phyloP scores from a whole-genome alignment of 2,888 invertebrate species.

The Linnaemya vulpina region DNA sequence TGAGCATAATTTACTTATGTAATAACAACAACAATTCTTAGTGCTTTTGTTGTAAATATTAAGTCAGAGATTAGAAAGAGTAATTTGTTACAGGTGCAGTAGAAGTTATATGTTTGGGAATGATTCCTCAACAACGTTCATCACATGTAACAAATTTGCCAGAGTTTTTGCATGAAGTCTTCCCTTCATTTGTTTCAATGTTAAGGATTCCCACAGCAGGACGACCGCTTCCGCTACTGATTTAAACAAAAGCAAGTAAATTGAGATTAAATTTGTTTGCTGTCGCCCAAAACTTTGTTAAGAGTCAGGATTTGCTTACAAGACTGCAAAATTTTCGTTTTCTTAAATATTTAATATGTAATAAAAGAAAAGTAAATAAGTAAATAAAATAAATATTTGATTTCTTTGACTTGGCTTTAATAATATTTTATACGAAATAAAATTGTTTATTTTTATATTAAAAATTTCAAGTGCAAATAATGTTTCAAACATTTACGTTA shows the following conservation, averaged over 20 bases:
- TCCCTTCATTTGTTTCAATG: too few species aligned
- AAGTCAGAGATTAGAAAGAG: too few species aligned
- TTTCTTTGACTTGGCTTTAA: slow-evolving; percentile 43
- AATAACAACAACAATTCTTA: too few species aligned
- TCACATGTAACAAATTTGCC: too few species aligned
- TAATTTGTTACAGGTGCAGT: too few species aligned
- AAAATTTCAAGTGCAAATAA: slow-evolving; percentile 72
- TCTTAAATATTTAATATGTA: background rate
- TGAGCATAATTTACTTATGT: too few species aligned
- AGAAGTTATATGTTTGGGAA: too few species aligned
- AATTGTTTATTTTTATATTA: slow-evolving; percentile 70
- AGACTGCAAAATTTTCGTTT: slow-evolving; percentile 16
- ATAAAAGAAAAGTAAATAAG: background rate
- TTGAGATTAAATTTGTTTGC: background rate
- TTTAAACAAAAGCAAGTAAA: background rate
- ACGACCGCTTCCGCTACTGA: background rate
- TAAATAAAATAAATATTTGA: background rate
- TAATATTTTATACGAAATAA: slow-evolving; percentile 50
- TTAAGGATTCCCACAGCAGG: too few species aligned
- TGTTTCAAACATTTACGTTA: slow-evolving; percentile 72
- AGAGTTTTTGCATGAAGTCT: too few species aligned
- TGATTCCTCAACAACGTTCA: too few species aligned
- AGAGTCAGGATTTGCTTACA: background rate
- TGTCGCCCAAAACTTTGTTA: background rate
- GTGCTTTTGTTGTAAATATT: too few species aligned